Evolutionary conservation across 2,113 vertebrate species (phyloP).

Genomic region (Corydoras sp.): DNA sequence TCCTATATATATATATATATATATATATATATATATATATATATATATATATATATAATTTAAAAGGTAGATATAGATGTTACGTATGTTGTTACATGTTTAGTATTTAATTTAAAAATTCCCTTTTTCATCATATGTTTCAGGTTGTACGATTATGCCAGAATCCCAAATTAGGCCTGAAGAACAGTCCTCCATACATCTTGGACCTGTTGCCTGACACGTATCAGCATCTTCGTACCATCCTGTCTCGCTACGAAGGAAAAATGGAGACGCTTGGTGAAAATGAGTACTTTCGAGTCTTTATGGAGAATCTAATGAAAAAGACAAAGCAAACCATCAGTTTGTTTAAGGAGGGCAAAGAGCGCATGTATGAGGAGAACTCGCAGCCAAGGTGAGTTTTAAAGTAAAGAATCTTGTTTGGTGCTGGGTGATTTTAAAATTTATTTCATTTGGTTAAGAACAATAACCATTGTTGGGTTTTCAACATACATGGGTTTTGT

Average conservation of each 20-base stretch:
- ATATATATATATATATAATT: too few relatives aligned
- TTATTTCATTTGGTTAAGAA: too few relatives aligned
- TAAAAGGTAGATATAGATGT: too few relatives aligned
- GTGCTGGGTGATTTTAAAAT: too few relatives aligned
- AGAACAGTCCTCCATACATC: constrained; percentile 98
- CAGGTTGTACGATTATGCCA: constrained; percentile 96
- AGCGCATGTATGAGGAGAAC: constrained; percentile 97
- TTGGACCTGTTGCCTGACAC: constrained; percentile 94
- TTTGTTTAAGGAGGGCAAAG: constrained; percentile 97
- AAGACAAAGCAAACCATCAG: constrained; percentile 99
- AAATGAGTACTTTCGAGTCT: constrained; percentile 95
- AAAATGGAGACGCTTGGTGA: constrained; percentile 97
- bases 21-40: too few relatives aligned
- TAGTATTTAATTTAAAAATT: neutral
- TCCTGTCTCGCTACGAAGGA: constrained; percentile 92
- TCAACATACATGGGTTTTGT: too few relatives aligned
- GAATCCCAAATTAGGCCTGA: constrained; percentile 92
- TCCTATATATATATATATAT: too few relatives aligned
- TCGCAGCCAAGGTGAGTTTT: constrained; percentile 83
- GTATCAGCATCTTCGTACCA: constrained; percentile 92
- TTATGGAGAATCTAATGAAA: constrained; percentile 97
- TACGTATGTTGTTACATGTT: neutral
- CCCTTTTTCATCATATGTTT: neutral
- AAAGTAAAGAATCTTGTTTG: too few relatives aligned
- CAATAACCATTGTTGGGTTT: too few relatives aligned